Evolutionary conservation across 2,113 vertebrate genomes (phyloP).

Genomic region (Alligator mississippiensis): DNA sequence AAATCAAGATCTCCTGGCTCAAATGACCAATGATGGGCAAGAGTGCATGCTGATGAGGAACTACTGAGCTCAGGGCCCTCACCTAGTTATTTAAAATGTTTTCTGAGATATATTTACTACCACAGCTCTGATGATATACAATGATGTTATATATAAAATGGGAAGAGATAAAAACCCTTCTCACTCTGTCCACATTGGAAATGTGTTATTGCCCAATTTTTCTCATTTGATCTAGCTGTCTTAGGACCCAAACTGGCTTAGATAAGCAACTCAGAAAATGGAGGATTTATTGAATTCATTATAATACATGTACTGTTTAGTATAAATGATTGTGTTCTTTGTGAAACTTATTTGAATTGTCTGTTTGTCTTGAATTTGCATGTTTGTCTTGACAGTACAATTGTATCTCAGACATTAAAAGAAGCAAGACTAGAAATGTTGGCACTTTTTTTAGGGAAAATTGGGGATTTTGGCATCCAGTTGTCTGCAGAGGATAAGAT

Average conservation of each 20-base stretch:
- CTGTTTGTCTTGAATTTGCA: not conserved
- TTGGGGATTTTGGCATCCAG: not conserved
- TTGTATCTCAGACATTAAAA: not conserved
- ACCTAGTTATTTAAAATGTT: not conserved
- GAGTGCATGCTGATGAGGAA: not conserved
- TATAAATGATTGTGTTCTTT: not conserved
- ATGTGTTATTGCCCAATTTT: not conserved
- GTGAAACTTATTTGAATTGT: not conserved
- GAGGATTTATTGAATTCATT: not conserved
- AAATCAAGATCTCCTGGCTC: not conserved
- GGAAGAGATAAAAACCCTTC: not conserved
- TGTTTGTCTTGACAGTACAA: not conserved
- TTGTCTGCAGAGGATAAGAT: rapidly evolving
- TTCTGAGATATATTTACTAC: not conserved
- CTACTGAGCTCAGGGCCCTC: not conserved
- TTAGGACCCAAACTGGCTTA: not conserved
- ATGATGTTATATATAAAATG: not conserved
- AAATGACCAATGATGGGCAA: not conserved
- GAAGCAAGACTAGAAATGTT: not conserved
- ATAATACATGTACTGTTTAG: no score
- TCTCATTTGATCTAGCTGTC: not conserved
- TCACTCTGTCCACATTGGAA: not conserved
- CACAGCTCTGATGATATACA: not conserved
- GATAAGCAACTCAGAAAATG: not conserved
- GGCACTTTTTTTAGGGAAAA: not conserved